phyloP scores from a whole-genome alignment of 1,140 invertebrate genomes.

The Ridgeia piscesae region DNA sequence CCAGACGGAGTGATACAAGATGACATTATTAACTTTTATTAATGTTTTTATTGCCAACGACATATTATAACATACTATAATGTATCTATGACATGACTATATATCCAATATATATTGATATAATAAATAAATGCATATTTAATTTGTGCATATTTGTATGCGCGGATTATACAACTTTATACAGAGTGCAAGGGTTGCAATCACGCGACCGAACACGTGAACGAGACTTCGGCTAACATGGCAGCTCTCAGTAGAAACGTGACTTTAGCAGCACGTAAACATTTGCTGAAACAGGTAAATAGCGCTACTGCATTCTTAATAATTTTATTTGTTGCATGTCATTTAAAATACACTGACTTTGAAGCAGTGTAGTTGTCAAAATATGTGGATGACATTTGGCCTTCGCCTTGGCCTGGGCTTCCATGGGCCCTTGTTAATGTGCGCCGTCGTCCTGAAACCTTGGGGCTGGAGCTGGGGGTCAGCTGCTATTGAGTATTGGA shows the following conservation, averaged over 20 bases:
- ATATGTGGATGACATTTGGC: background rate
- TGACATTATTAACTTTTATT: background rate
- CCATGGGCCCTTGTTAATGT: background rate
- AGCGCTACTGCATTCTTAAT: background rate
- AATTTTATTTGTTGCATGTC: background rate
- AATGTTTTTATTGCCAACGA: background rate
- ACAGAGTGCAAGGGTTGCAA: background rate
- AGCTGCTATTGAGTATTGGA: too few species aligned
- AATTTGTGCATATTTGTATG: background rate
- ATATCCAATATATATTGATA: slow-evolving; percentile 22
- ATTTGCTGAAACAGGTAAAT: background rate
- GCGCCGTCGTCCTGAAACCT: too few species aligned
- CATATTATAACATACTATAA: background rate
- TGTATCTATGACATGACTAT: background rate
- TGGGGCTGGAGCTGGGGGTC: too few species aligned
- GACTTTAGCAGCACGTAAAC: background rate
- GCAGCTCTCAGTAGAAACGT: slow-evolving; percentile 3
- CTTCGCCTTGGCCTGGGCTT: background rate
- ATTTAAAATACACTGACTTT: background rate
- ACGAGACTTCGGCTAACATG: background rate
- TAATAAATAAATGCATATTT: background rate
- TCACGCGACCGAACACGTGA: slow-evolving; percentile 17
- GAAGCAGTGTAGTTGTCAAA: background rate
- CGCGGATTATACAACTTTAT: slow-evolving; percentile 4
- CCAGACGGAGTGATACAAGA: slow-evolving; percentile 15